Percentiles rank a stretch among this genome's conserved stretches.
Evolutionary conservation across 37 sponge, comb jelly and placozoan genomes (phyloP).

Genomic region (Lycopodina hypogea): DNA sequence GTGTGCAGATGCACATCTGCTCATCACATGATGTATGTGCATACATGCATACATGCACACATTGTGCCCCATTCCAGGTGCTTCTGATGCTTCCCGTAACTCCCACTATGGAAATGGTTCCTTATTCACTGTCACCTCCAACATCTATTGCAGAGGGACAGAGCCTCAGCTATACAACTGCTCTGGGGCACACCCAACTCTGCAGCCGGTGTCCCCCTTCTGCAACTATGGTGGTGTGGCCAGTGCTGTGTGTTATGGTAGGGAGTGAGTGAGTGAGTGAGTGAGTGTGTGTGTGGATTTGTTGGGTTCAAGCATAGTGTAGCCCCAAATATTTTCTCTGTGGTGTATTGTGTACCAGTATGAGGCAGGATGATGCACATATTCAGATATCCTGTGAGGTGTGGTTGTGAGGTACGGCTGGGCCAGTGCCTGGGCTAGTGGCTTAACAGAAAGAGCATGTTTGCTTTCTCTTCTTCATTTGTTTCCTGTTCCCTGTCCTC

Average conservation of each 20-base stretch:
- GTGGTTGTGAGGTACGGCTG: no score
- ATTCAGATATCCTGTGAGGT: no score
- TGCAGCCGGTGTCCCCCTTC: neutral
- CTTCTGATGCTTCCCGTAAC: neutral
- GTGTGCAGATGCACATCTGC: neutral
- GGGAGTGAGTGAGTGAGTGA: no score
- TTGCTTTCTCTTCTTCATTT: no score
- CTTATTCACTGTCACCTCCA: neutral
- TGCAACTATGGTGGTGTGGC: constrained; percentile 15
- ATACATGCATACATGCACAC: neutral
- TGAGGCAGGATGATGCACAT: no score
- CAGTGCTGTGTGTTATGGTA: constrained; percentile 27
- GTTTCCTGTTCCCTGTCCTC: no score
- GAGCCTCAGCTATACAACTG: constrained; percentile 40
- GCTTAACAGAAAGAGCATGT: no score
- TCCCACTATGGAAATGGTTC: constrained; percentile 19
- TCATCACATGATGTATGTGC: neutral
- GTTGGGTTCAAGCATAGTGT: no score
- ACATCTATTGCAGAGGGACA: constrained; percentile 19
- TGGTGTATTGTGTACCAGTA: no score
- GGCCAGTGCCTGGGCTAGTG: no score
- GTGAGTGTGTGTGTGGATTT: neutral
- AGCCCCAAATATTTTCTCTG: no score
- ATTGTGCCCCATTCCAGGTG: constrained; percentile 14
- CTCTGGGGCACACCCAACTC: constrained; percentile 8